A percentile compares a stretch with the other conserved stretches of the same genome.
Conservation (phyloP, 1,140 invertebrate genomes). For the Megathymus violae region DNA sequence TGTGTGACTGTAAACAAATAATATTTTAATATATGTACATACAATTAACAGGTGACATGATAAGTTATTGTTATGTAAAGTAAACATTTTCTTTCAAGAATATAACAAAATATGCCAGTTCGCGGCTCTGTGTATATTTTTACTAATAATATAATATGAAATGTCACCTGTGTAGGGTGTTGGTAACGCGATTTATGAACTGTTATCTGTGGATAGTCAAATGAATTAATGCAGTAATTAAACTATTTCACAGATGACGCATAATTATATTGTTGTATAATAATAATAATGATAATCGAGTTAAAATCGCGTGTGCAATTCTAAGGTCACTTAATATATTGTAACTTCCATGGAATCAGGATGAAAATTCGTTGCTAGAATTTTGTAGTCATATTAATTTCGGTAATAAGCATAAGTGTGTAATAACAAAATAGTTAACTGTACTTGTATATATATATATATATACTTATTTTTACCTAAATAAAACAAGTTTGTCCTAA, state of each 20-base stretch:
- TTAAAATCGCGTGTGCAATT: background rate
- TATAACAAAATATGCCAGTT: no score
- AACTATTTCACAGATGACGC: background rate
- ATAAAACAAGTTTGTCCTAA: no score
- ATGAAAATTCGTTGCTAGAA: no score
- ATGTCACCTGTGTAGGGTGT: constrained; percentile 1
- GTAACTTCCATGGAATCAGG: background rate
- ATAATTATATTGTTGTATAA: background rate
- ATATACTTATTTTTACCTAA: no score
- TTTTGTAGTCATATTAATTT: no score
- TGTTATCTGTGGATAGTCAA: constrained; percentile 1
- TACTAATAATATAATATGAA: constrained; percentile 2
- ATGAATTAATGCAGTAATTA: background rate
- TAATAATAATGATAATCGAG: background rate
- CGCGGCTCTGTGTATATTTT: no score
- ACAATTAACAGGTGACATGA: background rate
- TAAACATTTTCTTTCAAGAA: no score
- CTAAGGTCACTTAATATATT: no score
- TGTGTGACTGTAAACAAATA: background rate
- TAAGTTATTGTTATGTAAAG: no score
- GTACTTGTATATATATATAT: no score
- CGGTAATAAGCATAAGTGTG: no score
- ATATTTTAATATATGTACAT: background rate
- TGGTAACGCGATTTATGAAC: constrained; percentile 2
- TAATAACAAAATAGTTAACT: no score